Evolutionary conservation across 2,113 vertebrate species (phyloP), one percentile per base, ranked within the genome.

Genomic region (Madoqua kirkii): DNA sequence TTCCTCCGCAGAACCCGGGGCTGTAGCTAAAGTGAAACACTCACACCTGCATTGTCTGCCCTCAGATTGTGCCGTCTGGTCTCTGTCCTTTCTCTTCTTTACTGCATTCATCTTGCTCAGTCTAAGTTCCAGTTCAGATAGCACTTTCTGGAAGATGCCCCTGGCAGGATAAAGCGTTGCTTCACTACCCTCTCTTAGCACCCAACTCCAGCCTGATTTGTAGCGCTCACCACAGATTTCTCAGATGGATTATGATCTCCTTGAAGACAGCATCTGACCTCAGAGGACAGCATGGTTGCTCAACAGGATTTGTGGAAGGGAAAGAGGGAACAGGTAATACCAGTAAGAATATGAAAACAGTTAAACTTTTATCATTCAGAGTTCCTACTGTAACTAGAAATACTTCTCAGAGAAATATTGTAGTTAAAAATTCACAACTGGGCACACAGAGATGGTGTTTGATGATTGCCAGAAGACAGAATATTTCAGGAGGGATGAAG

Each of bases 391-490:
- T 84, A 97, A 92, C 5, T 13, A 60, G 54, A 96, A n/a, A 84
- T 23, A 67, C 31, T 48, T 84, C 19, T 36, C 11, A 64, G 84
- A 78, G 52, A 95, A 93, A 92, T 17, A 76, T 0, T 67, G 7
- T 11, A 29, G 29, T 43, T 64, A 43, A 76, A 89, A 76, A 45
- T 78, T 79, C 74, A 94, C 50, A 74, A 57, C 11, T 81, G 93
- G 48, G 33, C 43, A 48, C 59, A 87, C 81, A 94, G 43, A n/a
- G 81, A 17, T 62, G 27, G 67, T 76, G 85, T 82, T 90, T 78
- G 59, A 55, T 48, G 81, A 59, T 76, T 94, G 92, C 64, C 48
- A 78, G 15, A 85, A 92, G 88, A 88, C 1, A 50, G 29, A 29
- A 7, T 40, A 62, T 54, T 89, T 87, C 79, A 29, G 82, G 40